phyloP scores from a whole-genome alignment of 2,113 vertebrate species.

The Neodon shergylaensis region DNA sequence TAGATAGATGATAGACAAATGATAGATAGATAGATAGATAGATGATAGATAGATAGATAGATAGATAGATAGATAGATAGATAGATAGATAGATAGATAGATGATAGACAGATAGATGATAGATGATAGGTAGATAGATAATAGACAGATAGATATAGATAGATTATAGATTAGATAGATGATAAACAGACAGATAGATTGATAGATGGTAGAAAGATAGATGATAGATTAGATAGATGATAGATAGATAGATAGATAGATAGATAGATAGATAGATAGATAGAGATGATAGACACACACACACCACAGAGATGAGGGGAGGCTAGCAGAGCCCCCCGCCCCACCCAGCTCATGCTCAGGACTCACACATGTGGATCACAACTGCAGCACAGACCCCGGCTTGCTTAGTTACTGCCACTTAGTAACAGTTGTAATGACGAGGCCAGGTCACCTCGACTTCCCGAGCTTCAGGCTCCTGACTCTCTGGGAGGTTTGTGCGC shows the following conservation, averaged over 20 bases:
- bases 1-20: not conserved
- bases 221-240: not conserved
- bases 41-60: too few relatives aligned
- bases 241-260: not conserved
- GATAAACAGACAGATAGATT: not conserved
- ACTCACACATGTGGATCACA: not conserved
- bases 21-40: rapidly evolving
- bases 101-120: too few relatives aligned
- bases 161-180: not conserved
- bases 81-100: not conserved
- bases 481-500: not conserved
- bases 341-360: not conserved
- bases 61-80: too few relatives aligned
- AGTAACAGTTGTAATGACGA: not conserved
- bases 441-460: conserved; percentile 39
- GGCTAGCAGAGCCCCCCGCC: too few relatives aligned
- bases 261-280: too few relatives aligned
- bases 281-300: too few relatives aligned
- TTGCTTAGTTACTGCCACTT: not conserved
- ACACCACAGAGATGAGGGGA: too few relatives aligned
- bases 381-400: too few relatives aligned
- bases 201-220: not conserved
- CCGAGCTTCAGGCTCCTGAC: not conserved
- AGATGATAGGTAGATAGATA: not conserved
- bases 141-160: too few relatives aligned